These are phyloP conservation scores for Cecidostiba fungosa DNA, from an alignment of 2,888 invertebrate genomes.

Conservation along the genomic window DNA sequence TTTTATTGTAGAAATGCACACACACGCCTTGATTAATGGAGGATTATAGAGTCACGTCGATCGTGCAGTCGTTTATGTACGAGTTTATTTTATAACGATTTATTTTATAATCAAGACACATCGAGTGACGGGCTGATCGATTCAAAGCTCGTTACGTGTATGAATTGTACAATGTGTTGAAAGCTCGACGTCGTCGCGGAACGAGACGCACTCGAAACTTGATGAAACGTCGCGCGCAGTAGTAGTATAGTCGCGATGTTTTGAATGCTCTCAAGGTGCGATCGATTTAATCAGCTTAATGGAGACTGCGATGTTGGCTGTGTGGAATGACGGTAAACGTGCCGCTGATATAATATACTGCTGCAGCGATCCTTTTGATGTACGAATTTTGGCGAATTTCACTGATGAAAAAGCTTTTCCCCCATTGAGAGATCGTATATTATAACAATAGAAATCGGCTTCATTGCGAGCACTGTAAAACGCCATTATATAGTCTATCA, in stretches of 20 bases:
- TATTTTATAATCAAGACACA: not conserved
- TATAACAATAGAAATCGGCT: too few relatives aligned
- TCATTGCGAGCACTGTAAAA: too few relatives aligned
- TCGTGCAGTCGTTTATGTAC: not conserved
- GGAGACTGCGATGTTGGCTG: slow-evolving; percentile 1
- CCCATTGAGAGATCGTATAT: too few relatives aligned
- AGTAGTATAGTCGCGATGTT: not conserved
- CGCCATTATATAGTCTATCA: too few relatives aligned
- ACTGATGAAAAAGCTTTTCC: not conserved
- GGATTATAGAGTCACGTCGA: not conserved
- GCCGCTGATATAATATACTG: too few relatives aligned
- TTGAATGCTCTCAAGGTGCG: not conserved
- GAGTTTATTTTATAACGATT: too few relatives aligned
- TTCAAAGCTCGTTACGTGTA: not conserved
- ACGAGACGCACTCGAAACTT: not conserved
- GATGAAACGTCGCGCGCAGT: not conserved
- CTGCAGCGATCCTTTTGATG: too few relatives aligned
- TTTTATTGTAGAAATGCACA: not conserved
- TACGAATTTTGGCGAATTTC: not conserved
- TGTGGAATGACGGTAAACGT: not conserved
- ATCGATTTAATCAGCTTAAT: slow-evolving; percentile 59
- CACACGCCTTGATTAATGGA: slow-evolving; percentile 1
- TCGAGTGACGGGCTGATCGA: not conserved
- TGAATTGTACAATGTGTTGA: too few relatives aligned
- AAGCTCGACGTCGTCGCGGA: not conserved